A percentile compares a stretch with the other conserved stretches of the same genome.
These are phyloP conservation scores for Pipa parva DNA, from an alignment of 2,113 vertebrate genomes.

Conservation along the genomic window DNA sequence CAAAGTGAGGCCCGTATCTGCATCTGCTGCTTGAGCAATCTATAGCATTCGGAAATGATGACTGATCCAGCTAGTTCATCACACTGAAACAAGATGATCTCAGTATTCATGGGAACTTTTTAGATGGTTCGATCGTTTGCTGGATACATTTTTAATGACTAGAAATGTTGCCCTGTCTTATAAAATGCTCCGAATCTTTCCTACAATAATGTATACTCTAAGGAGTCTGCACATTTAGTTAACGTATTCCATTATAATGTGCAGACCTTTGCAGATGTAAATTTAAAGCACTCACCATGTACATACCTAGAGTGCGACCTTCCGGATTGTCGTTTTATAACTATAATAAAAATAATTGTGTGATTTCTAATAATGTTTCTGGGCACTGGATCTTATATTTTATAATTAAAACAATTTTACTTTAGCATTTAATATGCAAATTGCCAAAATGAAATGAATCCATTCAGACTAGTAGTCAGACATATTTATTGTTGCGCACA, in stretches of 20 bases:
- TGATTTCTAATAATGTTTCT: neutral
- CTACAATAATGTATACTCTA: neutral
- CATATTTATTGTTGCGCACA: neutral
- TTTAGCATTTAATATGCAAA: neutral
- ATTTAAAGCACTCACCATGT: neutral
- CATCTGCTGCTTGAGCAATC: too few relatives aligned
- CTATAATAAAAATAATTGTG: too few relatives aligned
- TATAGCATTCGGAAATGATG: neutral
- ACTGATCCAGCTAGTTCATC: neutral
- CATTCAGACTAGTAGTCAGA: neutral
- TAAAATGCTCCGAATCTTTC: neutral
- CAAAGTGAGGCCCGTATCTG: too few relatives aligned
- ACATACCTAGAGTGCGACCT: neutral
- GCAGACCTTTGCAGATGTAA: conserved; percentile 11
- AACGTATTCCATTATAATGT: neutral
- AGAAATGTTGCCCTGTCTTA: neutral
- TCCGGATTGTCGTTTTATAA: too few relatives aligned
- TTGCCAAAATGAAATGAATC: conserved; percentile 1
- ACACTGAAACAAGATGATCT: neutral
- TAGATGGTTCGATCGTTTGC: neutral
- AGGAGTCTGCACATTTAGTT: neutral
- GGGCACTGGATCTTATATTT: neutral
- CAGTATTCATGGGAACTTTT: neutral
- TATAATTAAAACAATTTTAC: conserved; percentile 1
- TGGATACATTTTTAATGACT: conserved; percentile 5